These are phyloP conservation scores for Meleagris gallopavo DNA, from an alignment of 2,113 vertebrate species.

Conservation along the genomic window DNA sequence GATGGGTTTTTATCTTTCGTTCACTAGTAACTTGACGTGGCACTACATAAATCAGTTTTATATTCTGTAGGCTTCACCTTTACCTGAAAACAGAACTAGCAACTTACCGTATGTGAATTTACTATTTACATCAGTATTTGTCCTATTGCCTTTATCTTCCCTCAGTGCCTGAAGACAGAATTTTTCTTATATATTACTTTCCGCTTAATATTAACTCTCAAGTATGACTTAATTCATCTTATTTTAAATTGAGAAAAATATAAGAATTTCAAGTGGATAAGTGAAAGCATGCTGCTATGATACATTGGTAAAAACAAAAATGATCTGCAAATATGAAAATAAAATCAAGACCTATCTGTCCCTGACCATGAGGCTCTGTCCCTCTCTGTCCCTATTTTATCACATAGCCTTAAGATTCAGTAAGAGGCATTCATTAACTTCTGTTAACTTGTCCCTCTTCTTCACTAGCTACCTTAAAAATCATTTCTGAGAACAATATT, in stretches of 20 bases:
- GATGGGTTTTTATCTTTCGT: not conserved
- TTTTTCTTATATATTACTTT: not conserved
- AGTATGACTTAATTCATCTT: not conserved
- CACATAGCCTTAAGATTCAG: not conserved
- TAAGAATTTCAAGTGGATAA: not conserved
- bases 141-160: not conserved
- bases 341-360: not conserved
- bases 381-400: not conserved
- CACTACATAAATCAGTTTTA: not conserved
- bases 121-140: not conserved
- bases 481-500: not conserved
- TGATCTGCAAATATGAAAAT: not conserved
- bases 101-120: not conserved
- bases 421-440: not conserved
- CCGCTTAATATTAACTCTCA: not conserved
- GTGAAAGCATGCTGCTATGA: not conserved
- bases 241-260: not conserved
- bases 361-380: not conserved
- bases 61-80: not conserved
- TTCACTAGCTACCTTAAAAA: not conserved
- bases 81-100: not conserved
- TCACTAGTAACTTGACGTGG: not conserved
- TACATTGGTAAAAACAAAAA: not conserved
- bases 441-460: not conserved
- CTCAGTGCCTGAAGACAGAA: not conserved